Evolutionary conservation across 2,888 invertebrate species (phyloP), one percentile per base, ranked within the genome.

Genomic region (Andrena hattorfiana): DNA sequence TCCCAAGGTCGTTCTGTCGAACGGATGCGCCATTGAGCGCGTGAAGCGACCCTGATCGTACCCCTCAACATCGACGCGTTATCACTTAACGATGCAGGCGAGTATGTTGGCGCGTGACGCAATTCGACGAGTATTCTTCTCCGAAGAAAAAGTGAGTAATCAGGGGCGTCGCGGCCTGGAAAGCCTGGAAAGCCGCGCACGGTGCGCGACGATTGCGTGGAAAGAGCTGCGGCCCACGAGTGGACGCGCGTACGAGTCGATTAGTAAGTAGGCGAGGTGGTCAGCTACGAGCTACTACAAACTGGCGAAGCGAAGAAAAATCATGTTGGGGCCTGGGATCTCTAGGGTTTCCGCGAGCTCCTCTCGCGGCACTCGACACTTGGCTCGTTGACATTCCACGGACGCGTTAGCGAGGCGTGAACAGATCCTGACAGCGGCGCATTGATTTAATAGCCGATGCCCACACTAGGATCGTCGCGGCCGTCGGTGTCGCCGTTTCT

Each of bases 371-470:
- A 42, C 60, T 63, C 71, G 20, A 73, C 60, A 74, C 77, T 75
- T 72, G 66, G 32, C 87, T 86, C 86, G 86, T 87, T 87, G 83
- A 80, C 88, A 90, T 91, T 91, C 91, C 86, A 86, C 75, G 81
- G 62, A 77, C 85, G 87, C 87, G 91, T 92, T 92, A 93, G 90
- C 91, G 89, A 91, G 92, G 93, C 93, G 93, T 91, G 92, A 93
- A 93, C 90, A 89, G 91, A 93, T 92, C 92, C 89, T 89, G 91
- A 92, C 91, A 91, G 90, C 87, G 87, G 85, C 90, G 92, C 92
- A 92, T 93, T 93, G 93, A 93, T 93, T 93, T 93, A 93, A 93
- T 93, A 91, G 91, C 87, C 92, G 90, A 90, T 92, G 92, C 93
- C 93, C 91, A 93, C 92, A 91, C 91, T 90, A 69, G 75, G 82